These are phyloP conservation scores for Xanthorhoe designata DNA, from an alignment of 2,888 invertebrate species.

Conservation along the genomic window DNA sequence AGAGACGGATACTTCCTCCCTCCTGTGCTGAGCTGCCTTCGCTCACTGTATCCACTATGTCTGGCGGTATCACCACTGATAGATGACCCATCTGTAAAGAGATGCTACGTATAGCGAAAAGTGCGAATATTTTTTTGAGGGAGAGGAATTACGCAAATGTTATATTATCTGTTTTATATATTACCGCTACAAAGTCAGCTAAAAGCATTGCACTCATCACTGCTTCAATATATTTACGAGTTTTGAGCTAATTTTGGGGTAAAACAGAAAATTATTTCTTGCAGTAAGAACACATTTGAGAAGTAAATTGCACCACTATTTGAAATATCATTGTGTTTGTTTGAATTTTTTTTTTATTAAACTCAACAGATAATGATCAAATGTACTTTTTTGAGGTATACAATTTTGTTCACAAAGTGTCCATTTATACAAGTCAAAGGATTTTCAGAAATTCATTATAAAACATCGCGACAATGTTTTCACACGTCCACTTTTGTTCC, in stretches of 20 bases:
- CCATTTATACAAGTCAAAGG: slow-evolving; percentile 6
- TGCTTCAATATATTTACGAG: too few species aligned
- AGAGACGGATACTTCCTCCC: slow-evolving; percentile 91
- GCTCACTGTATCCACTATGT: slow-evolving; percentile 91
- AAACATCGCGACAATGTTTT: slow-evolving; percentile 23
- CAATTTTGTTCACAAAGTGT: not conserved
- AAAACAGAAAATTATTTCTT: too few species aligned
- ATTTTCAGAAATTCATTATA: slow-evolving; percentile 24
- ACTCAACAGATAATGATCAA: not conserved
- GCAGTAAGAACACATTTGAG: too few species aligned
- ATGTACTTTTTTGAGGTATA: too few species aligned
- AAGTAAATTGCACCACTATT: too few species aligned
- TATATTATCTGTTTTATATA: too few species aligned
- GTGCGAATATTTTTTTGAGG: not conserved
- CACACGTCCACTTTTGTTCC: slow-evolving; percentile 27
- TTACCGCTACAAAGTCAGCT: too few species aligned
- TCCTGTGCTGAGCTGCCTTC: slow-evolving; percentile 92
- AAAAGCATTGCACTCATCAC: too few species aligned
- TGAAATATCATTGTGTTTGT: too few species aligned
- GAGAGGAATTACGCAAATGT: too few species aligned
- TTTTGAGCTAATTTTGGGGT: too few species aligned
- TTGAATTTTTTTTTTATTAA: not conserved
- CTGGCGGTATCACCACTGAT: slow-evolving; percentile 94
- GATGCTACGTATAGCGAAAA: not conserved
- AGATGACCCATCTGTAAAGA: slow-evolving; percentile 91